These are phyloP conservation scores for Oreochromis tanganicae DNA, from an alignment of 2,113 vertebrate genomes.

Conservation along the genomic window DNA sequence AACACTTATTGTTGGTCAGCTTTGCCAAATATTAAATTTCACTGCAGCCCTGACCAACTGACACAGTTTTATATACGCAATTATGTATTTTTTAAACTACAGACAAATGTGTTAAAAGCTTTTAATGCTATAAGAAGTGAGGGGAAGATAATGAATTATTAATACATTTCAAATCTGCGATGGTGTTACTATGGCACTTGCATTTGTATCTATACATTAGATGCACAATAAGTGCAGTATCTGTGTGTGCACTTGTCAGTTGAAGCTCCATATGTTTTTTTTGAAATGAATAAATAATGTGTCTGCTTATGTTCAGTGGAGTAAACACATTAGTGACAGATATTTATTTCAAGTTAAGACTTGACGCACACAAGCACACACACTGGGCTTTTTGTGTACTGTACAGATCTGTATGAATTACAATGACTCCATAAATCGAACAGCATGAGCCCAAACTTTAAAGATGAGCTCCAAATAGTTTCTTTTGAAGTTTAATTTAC, in stretches of 20 bases:
- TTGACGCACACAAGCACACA: neutral
- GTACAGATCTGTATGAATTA: neutral
- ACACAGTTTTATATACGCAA: neutral
- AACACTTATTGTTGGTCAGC: neutral
- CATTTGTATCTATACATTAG: neutral
- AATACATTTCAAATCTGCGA: neutral
- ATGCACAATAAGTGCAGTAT: neutral
- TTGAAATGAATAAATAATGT: neutral
- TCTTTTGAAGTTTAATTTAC: neutral
- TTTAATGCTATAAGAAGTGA: neutral
- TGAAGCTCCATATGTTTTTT: neutral
- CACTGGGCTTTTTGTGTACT: neutral
- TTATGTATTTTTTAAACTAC: neutral
- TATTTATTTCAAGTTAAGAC: neutral
- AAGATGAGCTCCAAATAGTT: neutral
- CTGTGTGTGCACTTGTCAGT: neutral
- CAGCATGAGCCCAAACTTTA: neutral
- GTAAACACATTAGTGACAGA: neutral
- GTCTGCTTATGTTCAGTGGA: neutral
- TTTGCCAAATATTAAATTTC: conserved; percentile 6
- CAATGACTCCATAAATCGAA: neutral
- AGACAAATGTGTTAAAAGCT: neutral
- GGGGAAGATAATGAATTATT: neutral
- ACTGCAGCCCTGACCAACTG: neutral
- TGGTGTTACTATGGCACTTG: neutral